These are phyloP conservation scores for Poecilia wingei DNA, from an alignment of 2,797 vertebrate species.

Conservation along the genomic window DNA sequence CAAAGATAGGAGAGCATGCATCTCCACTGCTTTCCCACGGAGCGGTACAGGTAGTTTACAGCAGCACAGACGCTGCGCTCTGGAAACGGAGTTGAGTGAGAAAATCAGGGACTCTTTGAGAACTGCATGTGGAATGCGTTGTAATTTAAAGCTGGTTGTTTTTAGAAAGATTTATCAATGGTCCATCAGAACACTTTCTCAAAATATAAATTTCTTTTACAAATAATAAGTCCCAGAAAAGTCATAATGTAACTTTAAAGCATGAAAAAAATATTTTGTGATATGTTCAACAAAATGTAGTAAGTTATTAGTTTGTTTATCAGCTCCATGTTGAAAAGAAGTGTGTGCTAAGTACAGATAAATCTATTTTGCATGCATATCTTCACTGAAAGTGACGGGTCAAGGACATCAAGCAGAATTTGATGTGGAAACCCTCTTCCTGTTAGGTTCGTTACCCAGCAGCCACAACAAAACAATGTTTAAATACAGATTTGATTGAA, in stretches of 20 bases:
- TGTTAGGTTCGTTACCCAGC: neutral
- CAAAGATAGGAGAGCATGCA: conserved; percentile 9
- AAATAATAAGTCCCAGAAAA: neutral
- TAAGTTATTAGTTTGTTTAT: neutral
- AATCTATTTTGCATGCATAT: neutral
- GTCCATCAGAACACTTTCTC: neutral
- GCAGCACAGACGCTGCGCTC: conserved; percentile 25
- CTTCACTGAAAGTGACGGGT: neutral
- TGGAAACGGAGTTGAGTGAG: neutral
- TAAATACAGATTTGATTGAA: neutral
- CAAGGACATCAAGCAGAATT: neutral
- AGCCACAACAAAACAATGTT: neutral
- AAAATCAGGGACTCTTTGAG: neutral
- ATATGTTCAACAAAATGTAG: neutral
- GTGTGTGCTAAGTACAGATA: neutral
- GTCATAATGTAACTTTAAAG: neutral
- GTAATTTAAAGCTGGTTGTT: neutral
- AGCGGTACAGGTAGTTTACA: conserved; percentile 52
- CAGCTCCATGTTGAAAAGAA: neutral
- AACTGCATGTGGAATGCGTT: neutral
- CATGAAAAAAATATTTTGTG: neutral
- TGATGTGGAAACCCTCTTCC: neutral
- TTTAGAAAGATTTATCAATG: neutral
- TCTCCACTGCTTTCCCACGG: conserved; percentile 50
- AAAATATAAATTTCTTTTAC: too few relatives aligned